A percentile compares a stretch with the other conserved stretches of the same genome.
These are phyloP conservation scores for Anthrax anthrax DNA, from an alignment of 2,888 invertebrate species.

Conservation along the genomic window DNA sequence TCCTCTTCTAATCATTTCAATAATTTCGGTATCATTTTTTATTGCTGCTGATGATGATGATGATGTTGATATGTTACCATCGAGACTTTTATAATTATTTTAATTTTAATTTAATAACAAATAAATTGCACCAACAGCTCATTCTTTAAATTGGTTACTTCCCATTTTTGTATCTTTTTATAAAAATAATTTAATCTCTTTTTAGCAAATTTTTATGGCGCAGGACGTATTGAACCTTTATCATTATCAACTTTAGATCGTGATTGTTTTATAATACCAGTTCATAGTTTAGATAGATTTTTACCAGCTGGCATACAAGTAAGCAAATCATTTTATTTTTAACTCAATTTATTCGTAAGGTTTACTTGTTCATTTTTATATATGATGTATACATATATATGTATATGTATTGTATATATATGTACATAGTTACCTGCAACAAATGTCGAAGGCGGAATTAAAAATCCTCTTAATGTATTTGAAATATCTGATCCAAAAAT, in stretches of 20 bases:
- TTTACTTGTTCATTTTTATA: neutral
- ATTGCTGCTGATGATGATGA: neutral
- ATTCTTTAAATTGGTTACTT: no score
- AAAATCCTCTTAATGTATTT: constrained; percentile 52
- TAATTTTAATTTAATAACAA: no score
- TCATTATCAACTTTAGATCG: constrained; percentile 70
- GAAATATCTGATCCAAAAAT: constrained; percentile 82
- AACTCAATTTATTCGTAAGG: neutral
- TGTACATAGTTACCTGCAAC: constrained; percentile 44
- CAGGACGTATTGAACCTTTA: constrained; percentile 46
- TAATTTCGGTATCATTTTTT: neutral
- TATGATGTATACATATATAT: neutral
- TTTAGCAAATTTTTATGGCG: constrained; percentile 28
- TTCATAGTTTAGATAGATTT: constrained; percentile 75
- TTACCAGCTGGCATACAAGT: constrained; percentile 83
- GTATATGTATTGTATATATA: no score
- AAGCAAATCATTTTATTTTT: constrained; percentile 5
- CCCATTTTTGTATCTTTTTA: no score
- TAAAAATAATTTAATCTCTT: constrained; percentile 11
- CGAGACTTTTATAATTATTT: no score
- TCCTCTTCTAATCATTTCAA: constrained; percentile 27
- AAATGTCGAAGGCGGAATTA: constrained; percentile 40
- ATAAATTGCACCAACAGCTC: no score
- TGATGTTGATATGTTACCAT: no score
- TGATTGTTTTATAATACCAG: constrained; percentile 88